phyloP scores from a whole-genome alignment of 2,888 invertebrate species.

The Ectemnius cavifrons region DNA sequence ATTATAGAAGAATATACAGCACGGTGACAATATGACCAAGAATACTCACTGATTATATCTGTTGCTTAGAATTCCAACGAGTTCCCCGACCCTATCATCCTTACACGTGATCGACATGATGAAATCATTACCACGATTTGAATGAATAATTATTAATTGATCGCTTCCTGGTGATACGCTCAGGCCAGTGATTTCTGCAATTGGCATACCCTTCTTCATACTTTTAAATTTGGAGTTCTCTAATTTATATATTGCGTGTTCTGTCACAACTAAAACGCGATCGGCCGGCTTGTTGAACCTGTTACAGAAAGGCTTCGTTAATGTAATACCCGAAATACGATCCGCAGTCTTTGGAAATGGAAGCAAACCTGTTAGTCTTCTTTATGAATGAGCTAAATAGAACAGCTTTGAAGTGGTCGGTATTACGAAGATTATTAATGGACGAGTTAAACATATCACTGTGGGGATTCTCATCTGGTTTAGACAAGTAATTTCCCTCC shows the following conservation, averaged over 20 bases:
- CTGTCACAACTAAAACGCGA: conserved; percentile 93
- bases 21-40: background rate
- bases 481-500: conserved; percentile 90
- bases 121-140: conserved; percentile 93
- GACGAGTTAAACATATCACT: conserved; percentile 84
- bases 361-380: conserved; percentile 72
- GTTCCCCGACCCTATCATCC: conserved; percentile 91
- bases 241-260: conserved; percentile 90
- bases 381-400: conserved; percentile 76
- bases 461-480: conserved; percentile 84
- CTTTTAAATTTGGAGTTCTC: conserved; percentile 92
- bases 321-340: background rate
- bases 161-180: conserved; percentile 92
- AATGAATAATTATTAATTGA: conserved; percentile 92
- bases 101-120: conserved; percentile 86
- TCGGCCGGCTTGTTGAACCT: conserved; percentile 89
- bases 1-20: background rate
- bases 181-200: conserved; percentile 90
- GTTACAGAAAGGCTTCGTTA: conserved; percentile 7
- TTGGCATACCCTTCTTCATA: conserved; percentile 90
- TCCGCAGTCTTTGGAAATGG: background rate
- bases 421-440: conserved; percentile 84
- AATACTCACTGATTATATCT: conserved; percentile 86
- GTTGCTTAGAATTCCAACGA: conserved; percentile 89
- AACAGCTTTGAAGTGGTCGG: conserved; percentile 82